Conservation (phyloP, 2,888 invertebrate genomes). For the Torymus texanus region DNA sequence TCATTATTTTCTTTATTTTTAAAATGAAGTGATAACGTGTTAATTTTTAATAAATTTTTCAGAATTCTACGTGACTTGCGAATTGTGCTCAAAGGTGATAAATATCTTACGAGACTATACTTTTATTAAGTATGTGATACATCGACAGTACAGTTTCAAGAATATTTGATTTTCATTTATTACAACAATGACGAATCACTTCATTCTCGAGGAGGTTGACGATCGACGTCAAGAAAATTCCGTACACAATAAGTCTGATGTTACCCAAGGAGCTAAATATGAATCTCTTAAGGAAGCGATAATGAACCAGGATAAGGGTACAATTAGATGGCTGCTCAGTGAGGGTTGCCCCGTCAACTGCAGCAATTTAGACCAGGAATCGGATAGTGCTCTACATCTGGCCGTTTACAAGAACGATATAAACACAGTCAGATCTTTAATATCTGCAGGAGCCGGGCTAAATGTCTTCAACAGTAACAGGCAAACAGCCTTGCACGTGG, state of each 20-base stretch:
- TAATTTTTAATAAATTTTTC: no score
- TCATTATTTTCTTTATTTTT: no score
- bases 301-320: constrained; percentile 27
- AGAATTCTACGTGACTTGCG: no score
- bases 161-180: no score
- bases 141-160: no score
- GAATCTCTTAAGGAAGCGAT: constrained; percentile 45
- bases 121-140: no score
- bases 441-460: constrained; percentile 33
- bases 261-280: constrained; percentile 11
- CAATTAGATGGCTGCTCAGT: constrained; percentile 42
- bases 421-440: constrained; percentile 13
- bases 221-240: background rate
- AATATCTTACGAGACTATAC: no score
- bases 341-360: constrained; percentile 48
- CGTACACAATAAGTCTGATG: background rate
- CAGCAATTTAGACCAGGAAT: background rate
- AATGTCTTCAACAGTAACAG: constrained; percentile 21
- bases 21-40: no score
- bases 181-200: no score
- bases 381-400: constrained; percentile 38
- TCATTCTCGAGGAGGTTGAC: background rate
- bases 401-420: constrained; percentile 38
- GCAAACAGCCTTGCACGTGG: constrained; percentile 41
- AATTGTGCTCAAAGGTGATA: no score